Conservation (phyloP, 1,140 invertebrate genomes). For the Lucilia sericata region DNA sequence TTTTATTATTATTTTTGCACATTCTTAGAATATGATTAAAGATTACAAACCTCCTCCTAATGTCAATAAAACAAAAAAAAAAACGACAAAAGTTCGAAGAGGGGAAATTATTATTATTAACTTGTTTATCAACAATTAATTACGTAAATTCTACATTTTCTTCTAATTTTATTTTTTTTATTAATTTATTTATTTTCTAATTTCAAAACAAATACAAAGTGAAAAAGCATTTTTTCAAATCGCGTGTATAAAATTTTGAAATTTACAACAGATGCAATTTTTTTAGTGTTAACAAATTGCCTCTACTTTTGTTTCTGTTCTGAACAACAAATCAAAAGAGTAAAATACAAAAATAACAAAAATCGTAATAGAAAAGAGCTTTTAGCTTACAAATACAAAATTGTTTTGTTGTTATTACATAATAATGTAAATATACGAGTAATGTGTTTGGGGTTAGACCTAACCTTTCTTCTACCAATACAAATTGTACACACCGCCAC, state of each 20-base stretch:
- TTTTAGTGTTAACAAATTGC: not conserved
- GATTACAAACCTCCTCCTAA: not conserved
- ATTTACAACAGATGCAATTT: not conserved
- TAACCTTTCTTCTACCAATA: not conserved
- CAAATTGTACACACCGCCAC: not conserved
- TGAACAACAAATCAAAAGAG: no score
- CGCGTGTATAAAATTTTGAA: not conserved
- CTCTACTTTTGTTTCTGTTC: no score
- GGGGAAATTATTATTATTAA: not conserved
- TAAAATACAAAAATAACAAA: no score
- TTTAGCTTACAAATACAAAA: no score
- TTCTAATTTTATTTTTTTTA: not conserved
- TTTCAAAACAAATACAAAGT: not conserved
- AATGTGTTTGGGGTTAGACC: no score
- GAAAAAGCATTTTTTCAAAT: not conserved
- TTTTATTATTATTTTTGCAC: not conserved
- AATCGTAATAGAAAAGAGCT: no score
- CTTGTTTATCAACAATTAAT: conserved; percentile 24
- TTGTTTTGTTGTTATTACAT: not conserved
- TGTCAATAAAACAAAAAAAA: not conserved
- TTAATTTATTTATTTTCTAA: not conserved
- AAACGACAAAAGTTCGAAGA: not conserved
- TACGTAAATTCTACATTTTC: not conserved
- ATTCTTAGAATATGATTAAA: conserved; percentile 25
- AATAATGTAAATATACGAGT: not conserved